Evolutionary conservation across 2,797 vertebrate genomes (phyloP), one percentile per base, ranked within the genome.

Genomic region (Vipera ursinii): DNA sequence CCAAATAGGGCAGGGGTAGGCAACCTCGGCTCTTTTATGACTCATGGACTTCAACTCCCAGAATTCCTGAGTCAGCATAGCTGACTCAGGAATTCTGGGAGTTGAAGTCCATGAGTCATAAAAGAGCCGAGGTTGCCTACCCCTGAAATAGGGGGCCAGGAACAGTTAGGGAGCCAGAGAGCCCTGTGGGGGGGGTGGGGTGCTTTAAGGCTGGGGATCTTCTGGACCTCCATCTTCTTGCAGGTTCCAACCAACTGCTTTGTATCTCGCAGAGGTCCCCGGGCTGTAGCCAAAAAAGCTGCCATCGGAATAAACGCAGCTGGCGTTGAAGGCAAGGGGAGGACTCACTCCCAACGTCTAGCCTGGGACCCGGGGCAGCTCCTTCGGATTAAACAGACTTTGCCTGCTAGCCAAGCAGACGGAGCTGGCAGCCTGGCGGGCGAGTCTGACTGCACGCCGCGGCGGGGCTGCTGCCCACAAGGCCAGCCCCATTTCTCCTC

Each of bases 251-350:
- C 89, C 0, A 7, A 22, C 15, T 28, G 94, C 28, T 96, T 96
- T 95, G 96, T 91, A 88, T 32, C 10, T 51, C 15, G 7, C 38
- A 4, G 38, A 78, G 20, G 97, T 93, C 94, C 96, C 96, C 95
- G 15, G 90, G 95, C 13, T 0, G 90, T 65, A 2, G 90, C 4
- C 0, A 90, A 63, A 69, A 87, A 61, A 0, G 24, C 59, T 13
- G 0, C 10, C 60, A 86, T 78, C 48, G 1, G 92, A n/a, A 1
- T 28, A 57, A 38, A 38, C 2, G 38, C 38, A 38, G 38, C 90
- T 26, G 61, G 3, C 48, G 61, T 59, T 56, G 69, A n/a, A 90
- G n/a, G 32, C 65, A 7, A 89, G 38, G 32, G 13, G 20, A 55
- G 14, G 44, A 61, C 38, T 44, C 3, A 17, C 20, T 48, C 20